Conservation (phyloP, 2,113 vertebrate genomes). For the Melospiza georgiana region DNA sequence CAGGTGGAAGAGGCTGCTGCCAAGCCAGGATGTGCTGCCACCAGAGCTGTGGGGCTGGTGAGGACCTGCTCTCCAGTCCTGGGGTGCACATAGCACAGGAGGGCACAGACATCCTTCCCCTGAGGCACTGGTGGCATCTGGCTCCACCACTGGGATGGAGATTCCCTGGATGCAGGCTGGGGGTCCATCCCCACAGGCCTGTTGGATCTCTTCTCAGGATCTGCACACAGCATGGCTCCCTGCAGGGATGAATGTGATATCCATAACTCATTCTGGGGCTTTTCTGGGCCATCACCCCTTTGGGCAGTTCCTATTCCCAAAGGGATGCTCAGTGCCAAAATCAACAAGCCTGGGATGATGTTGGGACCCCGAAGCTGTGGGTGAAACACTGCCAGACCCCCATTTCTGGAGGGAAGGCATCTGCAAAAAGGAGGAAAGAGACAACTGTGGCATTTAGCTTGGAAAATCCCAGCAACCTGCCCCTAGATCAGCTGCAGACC, state of each 20-base stretch:
- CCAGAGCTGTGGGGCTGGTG: background rate
- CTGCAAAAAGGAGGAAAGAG: background rate
- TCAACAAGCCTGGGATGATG: background rate
- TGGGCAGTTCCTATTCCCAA: background rate
- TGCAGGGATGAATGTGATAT: background rate
- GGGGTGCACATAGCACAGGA: background rate
- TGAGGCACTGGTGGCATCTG: fast-evolving
- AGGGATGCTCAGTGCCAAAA: background rate
- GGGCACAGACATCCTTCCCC: background rate
- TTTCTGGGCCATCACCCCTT: background rate
- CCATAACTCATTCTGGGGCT: background rate
- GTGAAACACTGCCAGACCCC: background rate
- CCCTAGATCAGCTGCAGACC: background rate
- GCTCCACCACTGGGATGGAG: background rate
- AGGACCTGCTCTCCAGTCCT: background rate
- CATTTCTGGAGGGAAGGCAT: background rate
- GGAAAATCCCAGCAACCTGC: conserved; percentile 31
- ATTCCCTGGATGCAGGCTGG: background rate
- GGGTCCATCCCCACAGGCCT: background rate
- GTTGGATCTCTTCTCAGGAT: background rate
- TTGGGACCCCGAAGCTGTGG: background rate
- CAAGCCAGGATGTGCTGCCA: fast-evolving
- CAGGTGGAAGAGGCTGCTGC: background rate
- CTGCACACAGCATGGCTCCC: background rate
- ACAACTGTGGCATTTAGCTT: background rate